Evolutionary conservation across 2,113 vertebrate genomes (phyloP), one percentile per base, ranked within the genome.

Genomic region (Herpetotheres cachinnans): DNA sequence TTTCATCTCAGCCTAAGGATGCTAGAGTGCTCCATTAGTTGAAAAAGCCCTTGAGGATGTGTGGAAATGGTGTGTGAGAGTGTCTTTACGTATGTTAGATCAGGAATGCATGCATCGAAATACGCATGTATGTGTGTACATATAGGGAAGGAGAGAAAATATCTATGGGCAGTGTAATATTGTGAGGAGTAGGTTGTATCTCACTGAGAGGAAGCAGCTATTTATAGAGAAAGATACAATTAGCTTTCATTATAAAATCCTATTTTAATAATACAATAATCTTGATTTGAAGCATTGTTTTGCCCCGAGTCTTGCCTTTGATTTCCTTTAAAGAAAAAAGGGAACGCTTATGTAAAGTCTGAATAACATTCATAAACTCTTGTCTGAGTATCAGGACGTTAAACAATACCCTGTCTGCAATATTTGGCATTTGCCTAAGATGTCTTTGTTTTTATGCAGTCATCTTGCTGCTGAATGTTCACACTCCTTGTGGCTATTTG

Each of bases 1-100:
- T 97, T 97, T 97, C 54, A 97, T 96, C 52, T 86, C 67, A 49
- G 90, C 82, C 79, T 87, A 90, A 96, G 86, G 61, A 95, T 70
- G 78, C 58, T 40, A 82, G 92, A 86, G 66, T 88, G 74, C 74
- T 97, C 92, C 92, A 96, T 96, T 94, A 96, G 96, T 65, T 93
- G 58, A 94, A 94, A 89, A 96, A 95, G 54, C 95, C 78, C 92
- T 80, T 88, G 93, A 93, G 92, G 54, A 73, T 62, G 49, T 82
- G 78, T 65, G 78, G 81, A 93, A 95, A 49, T 26, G 34, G 73
- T 89, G 24, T 67, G 34, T 82, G 34, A 78, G 74, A 67, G 29
- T 16, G 25, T 63, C 50, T 94, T 59, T 40, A 6, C 21, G 22
- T 69, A 49, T 44, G 44, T 86, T 63, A 82, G 24, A 65, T 24